A percentile compares a stretch with the other conserved stretches of the same genome.
These are phyloP conservation scores for Diplosoma virens DNA, from an alignment of 23 tunicate genomes.

Conservation along the genomic window DNA sequence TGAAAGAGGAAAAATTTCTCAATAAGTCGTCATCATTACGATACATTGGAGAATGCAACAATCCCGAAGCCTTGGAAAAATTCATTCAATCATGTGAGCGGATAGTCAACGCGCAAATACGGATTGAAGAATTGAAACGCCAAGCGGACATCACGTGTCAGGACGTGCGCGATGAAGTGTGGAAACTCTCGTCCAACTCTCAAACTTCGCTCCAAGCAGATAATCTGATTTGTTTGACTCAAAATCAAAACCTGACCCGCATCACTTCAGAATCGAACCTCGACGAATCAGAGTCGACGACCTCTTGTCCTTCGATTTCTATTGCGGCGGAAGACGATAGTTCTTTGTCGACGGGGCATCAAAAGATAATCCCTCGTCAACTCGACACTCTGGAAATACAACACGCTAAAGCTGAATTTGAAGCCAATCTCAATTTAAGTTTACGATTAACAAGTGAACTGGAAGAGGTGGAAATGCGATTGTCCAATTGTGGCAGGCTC, in stretches of 20 bases:
- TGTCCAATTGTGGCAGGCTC: constrained; percentile 5
- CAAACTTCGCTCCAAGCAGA: background rate
- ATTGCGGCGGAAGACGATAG: too few relatives aligned
- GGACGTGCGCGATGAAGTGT: constrained; percentile 75
- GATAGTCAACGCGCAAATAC: constrained; percentile 67
- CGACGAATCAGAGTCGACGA: too few relatives aligned
- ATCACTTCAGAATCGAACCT: too few relatives aligned
- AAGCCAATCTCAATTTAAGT: constrained; percentile 70
- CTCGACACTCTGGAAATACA: constrained; percentile 33
- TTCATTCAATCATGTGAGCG: constrained; percentile 55
- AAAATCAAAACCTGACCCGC: too few relatives aligned
- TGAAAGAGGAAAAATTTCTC: too few relatives aligned
- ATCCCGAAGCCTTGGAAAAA: constrained; percentile 27
- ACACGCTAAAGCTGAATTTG: constrained; percentile 43
- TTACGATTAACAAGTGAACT: constrained; percentile 64
- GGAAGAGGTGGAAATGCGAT: constrained; percentile 58
- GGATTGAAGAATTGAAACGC: constrained; percentile 77
- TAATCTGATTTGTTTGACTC: too few relatives aligned
- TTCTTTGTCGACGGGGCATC: too few relatives aligned
- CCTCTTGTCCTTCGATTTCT: constrained; percentile 22
- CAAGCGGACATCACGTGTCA: constrained; percentile 60
- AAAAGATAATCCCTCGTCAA: too few relatives aligned
- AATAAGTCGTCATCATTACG: too few relatives aligned
- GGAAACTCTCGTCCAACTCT: constrained; percentile 60
- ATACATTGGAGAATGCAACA: constrained; percentile 58